Evolutionary conservation across 2,888 invertebrate species (phyloP), one percentile per base, ranked within the genome.

Genomic region (Macrosiphum euphorbiae): DNA sequence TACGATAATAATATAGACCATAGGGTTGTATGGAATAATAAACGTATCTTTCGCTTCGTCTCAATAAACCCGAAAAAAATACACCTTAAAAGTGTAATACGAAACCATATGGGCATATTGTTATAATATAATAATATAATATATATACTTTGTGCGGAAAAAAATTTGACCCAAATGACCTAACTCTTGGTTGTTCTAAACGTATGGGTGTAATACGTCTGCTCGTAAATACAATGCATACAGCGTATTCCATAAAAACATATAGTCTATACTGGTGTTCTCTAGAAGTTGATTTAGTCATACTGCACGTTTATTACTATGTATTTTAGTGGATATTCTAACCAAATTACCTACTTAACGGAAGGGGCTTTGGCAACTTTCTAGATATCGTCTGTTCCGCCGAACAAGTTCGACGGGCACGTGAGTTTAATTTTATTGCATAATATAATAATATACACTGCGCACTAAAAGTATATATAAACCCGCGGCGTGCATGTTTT

Each of bases 301-400:
- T 67, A n/a, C 44, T 44, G 44, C 4, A 58, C 4, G n/a, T 84
- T 41, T 84, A 41, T 41, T 58, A 61, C 28, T 58, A 58, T 52
- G 5, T 55, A 55, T 55, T 55, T 3, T 55, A 47, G 61, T 28
- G 47, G 16, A 61, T 47, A 16, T 58, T 44, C 44, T n/a, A 61
- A n/a, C 61, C n/a, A 28, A 61, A 89, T 47, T 28, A 44, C 47
- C 47, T 44, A 89, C 61, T 61, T 61, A n/a, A 47, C 20, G 58
- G 58, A 41, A 61, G 16, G 58, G 16, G 41, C n/a, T 67, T 89
- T 47, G 89, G 44, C 89, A 61, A 89, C 58, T 89, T 35, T 88
- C 28, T 89, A 58, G 26, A 58, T 26, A 26, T 58, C 58, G 26
- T 58, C 55, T 26, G 58, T 16, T 35, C 44, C 44, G 16, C 55